Conservation (phyloP, 92 coral and sea anemone species). For the Parazoanthus swiftii region DNA sequence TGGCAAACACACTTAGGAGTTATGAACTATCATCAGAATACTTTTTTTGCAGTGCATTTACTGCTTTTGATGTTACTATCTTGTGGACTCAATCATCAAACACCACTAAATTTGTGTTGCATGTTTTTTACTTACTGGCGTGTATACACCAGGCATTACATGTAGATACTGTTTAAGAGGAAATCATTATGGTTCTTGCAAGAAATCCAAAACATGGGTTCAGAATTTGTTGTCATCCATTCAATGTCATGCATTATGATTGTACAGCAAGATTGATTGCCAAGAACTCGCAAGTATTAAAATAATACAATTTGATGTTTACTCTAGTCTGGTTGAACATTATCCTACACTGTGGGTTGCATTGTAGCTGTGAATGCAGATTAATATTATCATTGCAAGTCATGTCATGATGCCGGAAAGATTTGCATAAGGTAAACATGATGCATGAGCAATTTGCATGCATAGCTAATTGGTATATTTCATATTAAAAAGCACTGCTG, state of each 20-base stretch:
- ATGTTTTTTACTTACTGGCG: slow-evolving; percentile 7
- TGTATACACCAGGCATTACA: slow-evolving; percentile 8
- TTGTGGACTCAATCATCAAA: no score
- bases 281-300: slow-evolving; percentile 7
- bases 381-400: neutral
- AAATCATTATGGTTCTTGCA: slow-evolving; percentile 6
- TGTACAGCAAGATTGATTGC: slow-evolving; percentile 8
- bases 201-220: slow-evolving; percentile 7
- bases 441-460: neutral
- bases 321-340: slow-evolving; percentile 8
- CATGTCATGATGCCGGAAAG: neutral
- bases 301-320: slow-evolving; percentile 4
- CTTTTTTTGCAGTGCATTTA: no score
- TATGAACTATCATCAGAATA: no score
- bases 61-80: neutral
- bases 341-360: slow-evolving; percentile 9
- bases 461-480: neutral
- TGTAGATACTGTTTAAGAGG: slow-evolving; percentile 1
- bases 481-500: neutral
- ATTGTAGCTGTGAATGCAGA: slow-evolving; percentile 3
- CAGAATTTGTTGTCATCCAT: slow-evolving; percentile 7
- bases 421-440: neutral
- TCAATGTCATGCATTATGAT: slow-evolving; percentile 6
- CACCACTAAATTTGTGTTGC: neutral
- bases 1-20: no score